Percentiles rank a stretch among this genome's conserved stretches.
These are phyloP conservation scores for Labeo catla DNA, from an alignment of 2,113 vertebrate species.

Conservation along the genomic window DNA sequence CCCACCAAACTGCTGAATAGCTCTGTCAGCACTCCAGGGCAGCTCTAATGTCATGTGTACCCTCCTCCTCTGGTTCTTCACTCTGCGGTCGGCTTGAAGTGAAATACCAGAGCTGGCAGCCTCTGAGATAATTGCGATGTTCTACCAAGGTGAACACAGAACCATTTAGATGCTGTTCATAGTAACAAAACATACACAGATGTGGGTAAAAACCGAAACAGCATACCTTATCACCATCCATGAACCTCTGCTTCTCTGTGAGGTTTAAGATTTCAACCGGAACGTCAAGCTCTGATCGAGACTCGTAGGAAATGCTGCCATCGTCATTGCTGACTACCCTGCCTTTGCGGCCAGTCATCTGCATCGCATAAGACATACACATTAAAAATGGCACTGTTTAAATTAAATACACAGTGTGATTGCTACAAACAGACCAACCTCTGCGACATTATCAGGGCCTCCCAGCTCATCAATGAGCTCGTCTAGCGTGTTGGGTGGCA, in stretches of 20 bases:
- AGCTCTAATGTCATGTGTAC: slow-evolving; percentile 98
- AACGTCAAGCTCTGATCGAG: slow-evolving; percentile 93
- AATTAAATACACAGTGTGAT: background rate
- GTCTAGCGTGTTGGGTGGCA: slow-evolving; percentile 96
- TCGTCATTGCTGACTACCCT: slow-evolving; percentile 97
- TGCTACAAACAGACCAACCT: slow-evolving; percentile 75
- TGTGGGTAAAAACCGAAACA: background rate
- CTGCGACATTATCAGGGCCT: slow-evolving; percentile 95
- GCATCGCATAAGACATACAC: background rate
- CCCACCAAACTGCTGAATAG: slow-evolving; percentile 97
- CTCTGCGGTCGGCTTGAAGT: slow-evolving; percentile 93
- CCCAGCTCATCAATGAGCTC: slow-evolving; percentile 97
- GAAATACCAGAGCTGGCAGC: slow-evolving; percentile 98
- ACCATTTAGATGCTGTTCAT: background rate
- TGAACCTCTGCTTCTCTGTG: slow-evolving; percentile 97
- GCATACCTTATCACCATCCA: slow-evolving; percentile 96
- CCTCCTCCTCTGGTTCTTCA: slow-evolving; percentile 93
- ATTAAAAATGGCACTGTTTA: background rate
- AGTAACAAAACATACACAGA: background rate
- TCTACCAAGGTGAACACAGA: slow-evolving; percentile 71
- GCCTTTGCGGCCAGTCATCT: slow-evolving; percentile 98
- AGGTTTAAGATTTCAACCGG: slow-evolving; percentile 98
- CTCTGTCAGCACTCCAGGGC: slow-evolving; percentile 96
- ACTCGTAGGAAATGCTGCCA: slow-evolving; percentile 96
- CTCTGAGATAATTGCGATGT: slow-evolving; percentile 98